A percentile compares a stretch with the other conserved stretches of the same genome.
Conservation (phyloP, 2,113 vertebrate genomes). For the Neolamprologus modestus region DNA sequence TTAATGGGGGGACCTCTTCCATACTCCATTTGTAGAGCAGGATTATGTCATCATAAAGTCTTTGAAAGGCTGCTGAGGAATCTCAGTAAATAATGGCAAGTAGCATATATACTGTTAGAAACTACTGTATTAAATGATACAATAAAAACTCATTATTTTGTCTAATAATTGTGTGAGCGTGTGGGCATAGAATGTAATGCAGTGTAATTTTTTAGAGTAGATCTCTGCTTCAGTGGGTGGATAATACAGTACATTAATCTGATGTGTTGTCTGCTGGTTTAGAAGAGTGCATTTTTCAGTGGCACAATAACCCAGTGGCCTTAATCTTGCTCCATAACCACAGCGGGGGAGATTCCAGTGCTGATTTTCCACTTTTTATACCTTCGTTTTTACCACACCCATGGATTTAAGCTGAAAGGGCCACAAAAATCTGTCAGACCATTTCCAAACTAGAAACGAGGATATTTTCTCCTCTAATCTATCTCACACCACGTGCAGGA, state of each 20-base stretch:
- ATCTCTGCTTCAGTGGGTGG: background rate
- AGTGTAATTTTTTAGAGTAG: background rate
- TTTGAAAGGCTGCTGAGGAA: background rate
- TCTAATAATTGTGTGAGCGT: background rate
- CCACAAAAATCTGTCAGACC: background rate
- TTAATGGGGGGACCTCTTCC: background rate
- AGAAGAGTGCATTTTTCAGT: conserved; percentile 29
- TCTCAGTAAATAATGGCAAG: background rate
- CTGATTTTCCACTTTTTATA: background rate
- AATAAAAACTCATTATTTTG: background rate
- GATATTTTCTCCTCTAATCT: background rate
- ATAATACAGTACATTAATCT: conserved; percentile 38
- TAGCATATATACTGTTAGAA: background rate
- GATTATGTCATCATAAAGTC: conserved; percentile 35
- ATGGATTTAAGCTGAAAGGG: background rate
- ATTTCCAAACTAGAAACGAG: background rate
- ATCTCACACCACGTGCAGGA: background rate
- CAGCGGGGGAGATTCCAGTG: conserved; percentile 12
- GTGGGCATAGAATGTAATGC: background rate
- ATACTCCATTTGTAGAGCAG: conserved; percentile 4
- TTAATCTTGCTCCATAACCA: conserved; percentile 54
- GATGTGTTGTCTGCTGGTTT: conserved; percentile 22
- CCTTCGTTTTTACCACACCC: background rate
- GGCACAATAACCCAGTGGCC: conserved; percentile 66
- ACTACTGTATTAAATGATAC: background rate